These are phyloP conservation scores for Xanthia icteritia DNA, from an alignment of 2,888 invertebrate genomes.

Conservation along the genomic window DNA sequence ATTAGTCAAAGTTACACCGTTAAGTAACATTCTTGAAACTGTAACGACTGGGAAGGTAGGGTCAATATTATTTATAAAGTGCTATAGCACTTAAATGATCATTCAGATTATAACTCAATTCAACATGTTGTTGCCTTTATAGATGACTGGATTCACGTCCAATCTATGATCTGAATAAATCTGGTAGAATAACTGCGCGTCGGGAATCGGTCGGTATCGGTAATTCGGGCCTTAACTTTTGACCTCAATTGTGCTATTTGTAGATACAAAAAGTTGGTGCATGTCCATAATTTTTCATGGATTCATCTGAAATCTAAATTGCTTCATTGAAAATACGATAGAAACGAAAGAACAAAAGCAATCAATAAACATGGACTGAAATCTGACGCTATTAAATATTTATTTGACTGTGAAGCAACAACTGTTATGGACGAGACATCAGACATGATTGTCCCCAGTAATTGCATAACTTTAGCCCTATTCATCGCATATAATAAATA, in stretches of 20 bases:
- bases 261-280: neutral
- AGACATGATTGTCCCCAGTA: slow-evolving; percentile 62
- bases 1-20: slow-evolving; percentile 36
- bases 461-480: slow-evolving; percentile 75
- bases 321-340: neutral
- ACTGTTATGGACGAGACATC: slow-evolving; percentile 54
- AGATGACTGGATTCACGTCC: slow-evolving; percentile 2
- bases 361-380: slow-evolving; percentile 41
- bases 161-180: slow-evolving; percentile 9
- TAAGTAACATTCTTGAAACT: slow-evolving; percentile 43
- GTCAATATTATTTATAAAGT: neutral
- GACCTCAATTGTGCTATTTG: slow-evolving; percentile 4
- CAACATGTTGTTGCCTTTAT: slow-evolving; percentile 5
- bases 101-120: slow-evolving; percentile 6
- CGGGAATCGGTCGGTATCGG: neutral
- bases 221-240: neutral
- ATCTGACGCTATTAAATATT: slow-evolving; percentile 40
- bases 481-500: slow-evolving; percentile 59
- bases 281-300: slow-evolving; percentile 2
- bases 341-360: neutral
- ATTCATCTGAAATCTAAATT: neutral
- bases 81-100: slow-evolving; percentile 6
- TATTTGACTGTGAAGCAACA: slow-evolving; percentile 52
- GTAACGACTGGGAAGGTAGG: slow-evolving; percentile 19
- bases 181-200: slow-evolving; percentile 25